A percentile compares a stretch with the other conserved stretches of the same genome.
Conservation (phyloP, 35 echinoderm and acorn worm species). For the Apostichopus californicus region DNA sequence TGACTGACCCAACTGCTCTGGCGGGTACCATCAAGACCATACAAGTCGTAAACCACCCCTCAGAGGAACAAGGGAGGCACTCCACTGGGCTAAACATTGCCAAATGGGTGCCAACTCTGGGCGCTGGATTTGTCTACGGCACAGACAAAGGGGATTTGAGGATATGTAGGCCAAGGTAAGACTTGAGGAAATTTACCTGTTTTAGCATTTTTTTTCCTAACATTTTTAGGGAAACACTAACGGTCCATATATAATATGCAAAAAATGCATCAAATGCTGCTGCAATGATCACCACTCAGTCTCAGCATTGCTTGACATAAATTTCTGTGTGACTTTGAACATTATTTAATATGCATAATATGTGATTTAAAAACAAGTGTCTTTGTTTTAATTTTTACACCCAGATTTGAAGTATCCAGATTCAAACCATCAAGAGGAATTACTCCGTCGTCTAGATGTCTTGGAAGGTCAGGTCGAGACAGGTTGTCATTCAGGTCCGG, state of each 20-base stretch:
- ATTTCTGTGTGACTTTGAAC: no score
- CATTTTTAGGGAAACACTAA: no score
- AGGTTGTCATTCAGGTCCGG: background rate
- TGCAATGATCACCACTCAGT: no score
- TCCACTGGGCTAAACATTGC: slow-evolving; percentile 81
- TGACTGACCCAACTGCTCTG: background rate
- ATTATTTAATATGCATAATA: no score
- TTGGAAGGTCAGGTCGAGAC: background rate
- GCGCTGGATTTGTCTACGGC: slow-evolving; percentile 84
- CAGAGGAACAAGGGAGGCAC: slow-evolving; percentile 48
- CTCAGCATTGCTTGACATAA: no score
- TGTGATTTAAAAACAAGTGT: background rate
- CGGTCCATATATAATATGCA: no score
- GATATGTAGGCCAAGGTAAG: slow-evolving; percentile 72
- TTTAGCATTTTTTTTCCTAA: no score
- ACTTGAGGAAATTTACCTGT: no score
- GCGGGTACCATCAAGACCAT: slow-evolving; percentile 47
- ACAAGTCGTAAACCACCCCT: slow-evolving; percentile 60
- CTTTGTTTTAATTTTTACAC: background rate
- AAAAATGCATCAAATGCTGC: no score
- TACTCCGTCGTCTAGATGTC: background rate
- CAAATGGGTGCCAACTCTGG: slow-evolving; percentile 84
- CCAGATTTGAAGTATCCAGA: slow-evolving; percentile 6
- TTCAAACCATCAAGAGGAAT: background rate
- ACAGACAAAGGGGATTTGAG: slow-evolving; percentile 84